Evolutionary conservation across 2,113 vertebrate species (phyloP), one percentile per base, ranked within the genome.

Genomic region (Dicaeum eximium): DNA sequence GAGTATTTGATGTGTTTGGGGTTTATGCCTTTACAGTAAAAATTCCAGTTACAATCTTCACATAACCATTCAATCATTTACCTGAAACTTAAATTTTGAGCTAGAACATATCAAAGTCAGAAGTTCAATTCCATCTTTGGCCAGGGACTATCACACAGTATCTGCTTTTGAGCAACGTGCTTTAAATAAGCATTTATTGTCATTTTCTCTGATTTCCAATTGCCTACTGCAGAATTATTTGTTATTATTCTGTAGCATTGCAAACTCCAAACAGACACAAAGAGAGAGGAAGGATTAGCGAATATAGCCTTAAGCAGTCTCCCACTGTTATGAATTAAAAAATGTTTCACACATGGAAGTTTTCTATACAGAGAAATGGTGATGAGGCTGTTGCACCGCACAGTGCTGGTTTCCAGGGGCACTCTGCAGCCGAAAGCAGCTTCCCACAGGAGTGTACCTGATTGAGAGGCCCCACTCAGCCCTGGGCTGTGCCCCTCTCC

Each of bases 351-450:
- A 9, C 24, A 3, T 8, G 15, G 13, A 94, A 88, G 80, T 96
- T 86, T 70, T 40, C 58, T 27, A 0, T 1, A 1, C 11, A 7
- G 27, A n/a, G 40, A 27, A 31, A 6, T 0, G 57, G 35, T 11
- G 58, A 6, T 1, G 8, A 42, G 62, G 61, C 61, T 30, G 42
- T 3, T 6, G 60, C 11, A 31, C 35, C 3, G 1, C 45, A 3
- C 42, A 0, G 38, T 0, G 45, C 24, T 6, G 58, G 4, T 7
- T 86, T 42, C 20, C 56, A 13, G 73, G 53, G 61, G 10, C 44
- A 8, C 18, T 15, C 53, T 8, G 75, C 48, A 35, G 80, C 71
- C 21, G 1, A 25, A 3, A 51, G 70, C 53, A 14, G 38, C 3
- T 42, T 33, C 9, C 42, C 91, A 16, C 28, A 13, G 35, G 1